These are phyloP conservation scores for Notoglanidium macrostoma DNA, from an alignment of 2,797 vertebrate species.

Conservation along the genomic window DNA sequence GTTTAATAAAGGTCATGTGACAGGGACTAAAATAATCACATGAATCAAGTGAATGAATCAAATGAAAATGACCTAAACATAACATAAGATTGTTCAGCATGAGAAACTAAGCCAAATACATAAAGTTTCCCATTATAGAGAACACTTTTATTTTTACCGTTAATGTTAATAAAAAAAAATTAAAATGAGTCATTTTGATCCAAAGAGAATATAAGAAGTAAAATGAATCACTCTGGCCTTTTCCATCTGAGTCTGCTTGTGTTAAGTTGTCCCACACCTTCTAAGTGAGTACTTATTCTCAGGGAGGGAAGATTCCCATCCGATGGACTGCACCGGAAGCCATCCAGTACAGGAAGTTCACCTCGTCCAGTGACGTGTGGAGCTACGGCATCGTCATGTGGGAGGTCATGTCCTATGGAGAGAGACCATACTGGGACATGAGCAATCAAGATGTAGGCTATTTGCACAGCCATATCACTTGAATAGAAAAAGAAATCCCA, in stretches of 20 bases:
- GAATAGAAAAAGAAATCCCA: background rate
- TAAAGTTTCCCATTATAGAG: background rate
- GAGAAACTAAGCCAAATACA: background rate
- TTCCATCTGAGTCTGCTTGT: background rate
- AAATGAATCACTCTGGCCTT: background rate
- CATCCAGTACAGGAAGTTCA: constrained; percentile 82
- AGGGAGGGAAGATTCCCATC: constrained; percentile 83
- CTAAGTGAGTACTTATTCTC: constrained; percentile 12
- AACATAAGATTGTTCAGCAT: background rate
- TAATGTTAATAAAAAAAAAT: background rate
- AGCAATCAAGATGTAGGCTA: constrained; percentile 78
- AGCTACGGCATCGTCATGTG: constrained; percentile 82
- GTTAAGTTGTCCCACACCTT: background rate
- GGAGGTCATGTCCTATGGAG: constrained; percentile 83
- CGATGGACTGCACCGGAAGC: constrained; percentile 81
- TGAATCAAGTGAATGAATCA: background rate
- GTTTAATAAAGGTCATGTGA: background rate
- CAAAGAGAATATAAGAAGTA: background rate
- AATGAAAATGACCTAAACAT: background rate
- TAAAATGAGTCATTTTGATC: background rate
- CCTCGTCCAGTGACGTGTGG: constrained; percentile 80
- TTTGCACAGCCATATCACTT: background rate
- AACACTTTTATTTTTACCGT: background rate
- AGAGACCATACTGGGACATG: constrained; percentile 82
- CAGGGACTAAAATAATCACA: background rate